Percentiles rank a stretch among this genome's conserved stretches.
Evolutionary conservation across 2,797 vertebrate genomes (phyloP).

Genomic region (Smutsia temminckii): DNA sequence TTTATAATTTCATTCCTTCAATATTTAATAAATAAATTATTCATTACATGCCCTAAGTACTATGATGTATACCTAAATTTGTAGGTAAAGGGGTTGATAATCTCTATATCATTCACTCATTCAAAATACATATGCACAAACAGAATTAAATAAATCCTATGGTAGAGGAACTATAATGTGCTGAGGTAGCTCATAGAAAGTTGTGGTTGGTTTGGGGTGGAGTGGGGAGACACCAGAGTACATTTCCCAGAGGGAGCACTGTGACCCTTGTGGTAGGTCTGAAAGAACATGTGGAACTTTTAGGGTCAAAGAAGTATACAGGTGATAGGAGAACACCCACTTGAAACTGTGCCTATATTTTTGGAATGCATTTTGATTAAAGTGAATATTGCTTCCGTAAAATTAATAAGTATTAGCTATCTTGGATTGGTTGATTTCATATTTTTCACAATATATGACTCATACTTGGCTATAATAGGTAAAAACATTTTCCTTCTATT

Average conservation of each 20-base stretch:
- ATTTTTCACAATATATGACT: slow-evolving; percentile 17
- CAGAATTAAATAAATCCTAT: not conserved
- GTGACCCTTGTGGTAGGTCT: not conserved
- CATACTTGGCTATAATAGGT: not conserved
- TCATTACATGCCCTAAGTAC: not conserved
- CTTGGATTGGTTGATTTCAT: not conserved
- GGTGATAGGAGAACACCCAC: not conserved
- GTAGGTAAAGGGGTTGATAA: not conserved
- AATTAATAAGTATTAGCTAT: not conserved
- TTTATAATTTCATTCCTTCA: not conserved
- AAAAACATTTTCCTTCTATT: slow-evolving; percentile 18
- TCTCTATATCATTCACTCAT: not conserved
- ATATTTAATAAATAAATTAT: not conserved
- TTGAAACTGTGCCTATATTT: not conserved
- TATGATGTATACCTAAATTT: not conserved
- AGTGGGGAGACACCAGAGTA: not conserved
- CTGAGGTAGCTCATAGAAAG: not conserved
- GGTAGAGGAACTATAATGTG: not conserved
- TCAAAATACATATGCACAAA: not conserved
- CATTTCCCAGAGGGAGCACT: not conserved
- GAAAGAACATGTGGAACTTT: not conserved
- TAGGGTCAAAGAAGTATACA: not conserved
- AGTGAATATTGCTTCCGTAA: not conserved
- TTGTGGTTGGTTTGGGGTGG: not conserved
- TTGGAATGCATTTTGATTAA: slow-evolving; percentile 8